Evolutionary conservation across 2,797 vertebrate species (phyloP), one percentile per base, ranked within the genome.

Genomic region (Cercopithecus mitis): DNA sequence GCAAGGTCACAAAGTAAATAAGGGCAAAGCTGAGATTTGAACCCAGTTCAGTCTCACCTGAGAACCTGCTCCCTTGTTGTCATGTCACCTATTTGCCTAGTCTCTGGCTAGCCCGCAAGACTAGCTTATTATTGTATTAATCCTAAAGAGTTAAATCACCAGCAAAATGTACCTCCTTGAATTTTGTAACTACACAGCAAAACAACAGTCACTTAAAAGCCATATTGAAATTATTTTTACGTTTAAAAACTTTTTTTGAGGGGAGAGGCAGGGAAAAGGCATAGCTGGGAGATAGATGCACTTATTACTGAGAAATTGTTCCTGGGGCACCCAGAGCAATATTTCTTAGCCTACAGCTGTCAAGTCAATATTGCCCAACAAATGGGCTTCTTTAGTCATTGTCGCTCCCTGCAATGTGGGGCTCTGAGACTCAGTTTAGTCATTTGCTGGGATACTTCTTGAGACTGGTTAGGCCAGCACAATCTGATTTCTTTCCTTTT

Each of bases 401-500:
- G 64, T 70, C 4, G 0, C 33, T 93, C 45, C 20, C 47, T 64
- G 47, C 17, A 61, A 55, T 2, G 0, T 11, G 36, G 84, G 83
- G 45, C 33, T 47, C 11, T 88, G 72, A 72, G 58, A 92, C 27
- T 75, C 41, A 12, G 70, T 82, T 95, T 90, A 80, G n/a, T 94
- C 52, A 30, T 90, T 91, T 20, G 4, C 43, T 90, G 72, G 72
- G 80, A 50, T 90, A 81, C 58, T 96, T 97, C 88, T 58, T 58
- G 92, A 95, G 43, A 93, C 55, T 88, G 58, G 52, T 92, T 73
- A 91, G 83, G 52, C 55, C 52, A 52, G 30, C 19, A 47, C 27
- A 94, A 75, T 92, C 58, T 95, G 47, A 97, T 90, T 95, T 90
- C 67, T 33, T 87, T 76, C n/a, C 73, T 77, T 94, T 67, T 88